phyloP scores from a whole-genome alignment of 1,140 invertebrate genomes.

The Euglossa dilemma region DNA sequence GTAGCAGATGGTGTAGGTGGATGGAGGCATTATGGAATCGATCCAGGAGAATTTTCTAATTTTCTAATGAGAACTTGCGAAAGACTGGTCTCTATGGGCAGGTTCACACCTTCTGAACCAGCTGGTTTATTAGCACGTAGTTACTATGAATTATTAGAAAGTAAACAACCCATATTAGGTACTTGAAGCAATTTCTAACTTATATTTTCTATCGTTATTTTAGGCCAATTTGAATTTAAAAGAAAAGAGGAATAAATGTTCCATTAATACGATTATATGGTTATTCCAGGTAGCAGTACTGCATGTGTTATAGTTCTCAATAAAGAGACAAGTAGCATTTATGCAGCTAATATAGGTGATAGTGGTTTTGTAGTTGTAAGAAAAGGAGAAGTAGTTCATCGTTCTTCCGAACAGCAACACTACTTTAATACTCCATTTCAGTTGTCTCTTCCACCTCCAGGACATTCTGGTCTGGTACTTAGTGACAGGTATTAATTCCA shows the following conservation, averaged over 20 bases:
- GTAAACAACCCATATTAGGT: conserved; percentile 96
- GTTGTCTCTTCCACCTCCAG: conserved; percentile 95
- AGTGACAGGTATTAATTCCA: conserved; percentile 89
- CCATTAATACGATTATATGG: not conserved
- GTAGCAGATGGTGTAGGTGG: conserved; percentile 99
- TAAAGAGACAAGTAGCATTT: conserved; percentile 93
- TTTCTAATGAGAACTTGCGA: conserved; percentile 97
- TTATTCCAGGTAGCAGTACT: conserved; percentile 93
- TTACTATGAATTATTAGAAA: conserved; percentile 95
- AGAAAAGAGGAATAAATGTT: too few species aligned
- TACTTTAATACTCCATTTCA: conserved; percentile 99
- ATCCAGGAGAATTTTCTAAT: conserved; percentile 97
- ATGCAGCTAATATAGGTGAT: conserved; percentile 99
- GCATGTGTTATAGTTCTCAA: conserved; percentile 97
- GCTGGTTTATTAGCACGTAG: conserved; percentile 93
- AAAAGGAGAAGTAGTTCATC: conserved; percentile 92
- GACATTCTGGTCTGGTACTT: conserved; percentile 91
- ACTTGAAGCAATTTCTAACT: conserved; percentile 50
- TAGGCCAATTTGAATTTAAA: too few species aligned
- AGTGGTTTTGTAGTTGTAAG: conserved; percentile 97
- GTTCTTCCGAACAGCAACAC: conserved; percentile 97
- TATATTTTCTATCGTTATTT: not conserved
- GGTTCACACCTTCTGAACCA: conserved; percentile 93
- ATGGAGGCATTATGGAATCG: conserved; percentile 98
- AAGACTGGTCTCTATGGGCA: conserved; percentile 93